Conservation (phyloP, 2,797 vertebrate species). For the Podargus strigoides region DNA sequence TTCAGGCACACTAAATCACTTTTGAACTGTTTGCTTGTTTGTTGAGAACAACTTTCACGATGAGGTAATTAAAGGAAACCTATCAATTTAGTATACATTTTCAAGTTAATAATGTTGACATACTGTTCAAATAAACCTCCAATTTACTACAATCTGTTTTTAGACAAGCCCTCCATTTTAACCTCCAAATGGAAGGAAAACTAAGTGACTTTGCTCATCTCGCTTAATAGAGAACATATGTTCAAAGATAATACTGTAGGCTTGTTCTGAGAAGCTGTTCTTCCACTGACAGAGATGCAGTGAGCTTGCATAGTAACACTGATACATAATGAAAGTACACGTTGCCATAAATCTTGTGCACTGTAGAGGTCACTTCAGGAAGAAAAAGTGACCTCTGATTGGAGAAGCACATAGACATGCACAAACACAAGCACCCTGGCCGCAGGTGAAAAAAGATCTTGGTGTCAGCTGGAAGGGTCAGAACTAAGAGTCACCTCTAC, state of each 20-base stretch:
- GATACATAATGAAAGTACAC: neutral
- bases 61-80: slow-evolving; percentile 70
- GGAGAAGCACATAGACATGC: neutral
- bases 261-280: slow-evolving; percentile 57
- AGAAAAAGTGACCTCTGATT: neutral
- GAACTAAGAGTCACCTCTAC: neutral
- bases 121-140: slow-evolving; percentile 72
- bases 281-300: slow-evolving; percentile 42
- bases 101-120: slow-evolving; percentile 71
- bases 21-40: slow-evolving; percentile 62
- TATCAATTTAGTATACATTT: slow-evolving; percentile 66
- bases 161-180: slow-evolving; percentile 70
- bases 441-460: neutral
- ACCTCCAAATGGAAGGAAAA: slow-evolving; percentile 67
- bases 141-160: slow-evolving; percentile 73
- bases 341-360: slow-evolving; percentile 7
- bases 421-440: neutral
- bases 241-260: slow-evolving; percentile 63
- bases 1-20: slow-evolving; percentile 63
- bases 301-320: slow-evolving; percentile 33
- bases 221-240: slow-evolving; percentile 75
- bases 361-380: slow-evolving; percentile 20
- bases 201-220: slow-evolving; percentile 67
- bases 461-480: neutral
- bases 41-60: slow-evolving; percentile 62